Evolutionary conservation across 2,797 vertebrate genomes (phyloP).

Genomic region (Lithobates sylvaticus): DNA sequence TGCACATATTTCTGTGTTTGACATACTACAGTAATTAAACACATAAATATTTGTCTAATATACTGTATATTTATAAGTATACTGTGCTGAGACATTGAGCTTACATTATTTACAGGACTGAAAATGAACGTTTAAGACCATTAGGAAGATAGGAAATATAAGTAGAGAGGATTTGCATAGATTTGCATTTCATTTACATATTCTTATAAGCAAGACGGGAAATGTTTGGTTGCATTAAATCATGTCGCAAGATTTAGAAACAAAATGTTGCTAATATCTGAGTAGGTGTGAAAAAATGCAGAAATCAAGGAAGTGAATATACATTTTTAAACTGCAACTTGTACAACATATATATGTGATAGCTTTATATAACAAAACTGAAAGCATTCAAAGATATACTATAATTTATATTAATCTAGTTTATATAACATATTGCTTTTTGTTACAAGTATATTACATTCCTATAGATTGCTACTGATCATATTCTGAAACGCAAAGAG

Average conservation of each 20-base stretch:
- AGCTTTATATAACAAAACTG: no score
- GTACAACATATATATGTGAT: not conserved
- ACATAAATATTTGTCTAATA: constrained; percentile 43
- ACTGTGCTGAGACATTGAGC: constrained; percentile 18
- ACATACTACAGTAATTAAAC: not conserved
- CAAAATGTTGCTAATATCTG: constrained; percentile 32
- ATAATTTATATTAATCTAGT: no score
- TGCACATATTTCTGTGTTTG: constrained; percentile 6
- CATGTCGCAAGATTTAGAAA: constrained; percentile 23
- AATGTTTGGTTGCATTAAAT: constrained; percentile 19
- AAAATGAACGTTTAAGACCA: constrained; percentile 25
- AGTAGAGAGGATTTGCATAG: constrained; percentile 36
- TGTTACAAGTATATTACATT: no score
- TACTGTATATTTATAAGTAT: constrained; percentile 37
- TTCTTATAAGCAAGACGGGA: constrained; percentile 4
- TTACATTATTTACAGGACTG: constrained; percentile 40
- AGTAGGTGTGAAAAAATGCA: constrained; percentile 28
- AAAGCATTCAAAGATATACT: no score
- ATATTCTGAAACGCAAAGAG: no score
- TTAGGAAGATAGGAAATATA: constrained; percentile 38
- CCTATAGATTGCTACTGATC: no score
- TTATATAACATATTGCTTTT: no score
- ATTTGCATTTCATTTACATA: constrained; percentile 39
- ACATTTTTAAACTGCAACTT: not conserved
- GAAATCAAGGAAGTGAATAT: constrained; percentile 1